phyloP scores from a whole-genome alignment of 1,140 invertebrate genomes.

The Euwallacea fornicatus region DNA sequence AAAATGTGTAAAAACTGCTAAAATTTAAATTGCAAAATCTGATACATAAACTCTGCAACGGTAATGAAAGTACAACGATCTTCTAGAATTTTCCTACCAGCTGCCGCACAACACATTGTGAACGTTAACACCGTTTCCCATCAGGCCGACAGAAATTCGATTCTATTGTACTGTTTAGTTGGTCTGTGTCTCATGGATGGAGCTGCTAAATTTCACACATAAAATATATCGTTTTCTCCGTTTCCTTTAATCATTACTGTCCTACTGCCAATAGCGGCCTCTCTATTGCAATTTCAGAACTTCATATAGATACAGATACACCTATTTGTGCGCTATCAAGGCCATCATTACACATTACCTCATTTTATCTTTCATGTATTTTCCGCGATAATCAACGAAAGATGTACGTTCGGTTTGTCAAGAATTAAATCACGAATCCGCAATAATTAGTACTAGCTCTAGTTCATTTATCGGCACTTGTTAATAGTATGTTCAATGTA shows the following conservation, averaged over 20 bases:
- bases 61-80: conserved; percentile 10
- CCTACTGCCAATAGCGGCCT: no score
- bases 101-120: not conserved
- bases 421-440: no score
- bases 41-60: not conserved
- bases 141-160: not conserved
- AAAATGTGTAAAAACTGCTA: conserved; percentile 1
- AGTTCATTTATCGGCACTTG: no score
- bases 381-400: no score
- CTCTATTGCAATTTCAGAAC: no score
- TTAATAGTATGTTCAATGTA: no score
- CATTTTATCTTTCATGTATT: no score
- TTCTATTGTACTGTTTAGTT: not conserved
- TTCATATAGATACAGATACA: no score
- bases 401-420: no score
- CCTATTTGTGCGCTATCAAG: no score
- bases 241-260: not conserved
- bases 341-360: no score
- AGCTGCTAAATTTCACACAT: not conserved
- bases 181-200: not conserved
- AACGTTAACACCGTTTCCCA: not conserved
- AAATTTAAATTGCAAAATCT: not conserved
- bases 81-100: conserved; percentile 26
- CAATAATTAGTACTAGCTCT: no score
- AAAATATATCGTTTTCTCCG: not conserved